These are phyloP conservation scores for Hydropotes inermis DNA, from an alignment of 2,113 vertebrate species.

Conservation along the genomic window DNA sequence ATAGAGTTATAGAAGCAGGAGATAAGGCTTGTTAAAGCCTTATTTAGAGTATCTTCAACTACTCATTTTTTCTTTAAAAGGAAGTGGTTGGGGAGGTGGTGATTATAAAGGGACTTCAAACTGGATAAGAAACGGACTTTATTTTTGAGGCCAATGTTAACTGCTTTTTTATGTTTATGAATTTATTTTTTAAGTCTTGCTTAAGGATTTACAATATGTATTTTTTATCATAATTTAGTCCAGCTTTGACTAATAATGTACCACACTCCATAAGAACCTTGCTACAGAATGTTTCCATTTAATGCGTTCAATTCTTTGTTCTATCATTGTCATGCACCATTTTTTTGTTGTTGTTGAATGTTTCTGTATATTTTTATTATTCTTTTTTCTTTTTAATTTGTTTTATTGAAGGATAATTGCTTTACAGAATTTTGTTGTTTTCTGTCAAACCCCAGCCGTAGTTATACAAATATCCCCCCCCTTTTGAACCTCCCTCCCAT, in stretches of 20 bases:
- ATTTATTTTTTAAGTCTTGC: background rate
- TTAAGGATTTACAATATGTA: background rate
- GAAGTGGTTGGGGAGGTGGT: background rate
- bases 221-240: background rate
- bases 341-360: background rate
- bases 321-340: background rate
- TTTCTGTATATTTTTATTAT: background rate
- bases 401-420: background rate
- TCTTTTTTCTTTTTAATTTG: background rate
- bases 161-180: background rate
- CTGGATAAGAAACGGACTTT: background rate
- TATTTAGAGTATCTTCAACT: background rate
- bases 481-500: background rate
- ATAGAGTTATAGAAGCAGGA: background rate
- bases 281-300: background rate
- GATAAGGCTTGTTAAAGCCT: background rate
- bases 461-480: background rate
- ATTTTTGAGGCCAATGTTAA: background rate
- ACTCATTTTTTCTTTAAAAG: background rate
- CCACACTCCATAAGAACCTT: background rate
- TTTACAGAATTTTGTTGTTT: background rate
- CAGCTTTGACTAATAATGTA: background rate
- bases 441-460: background rate
- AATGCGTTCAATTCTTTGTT: background rate
- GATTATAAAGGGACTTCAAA: background rate